Evolutionary conservation across 2,888 invertebrate species (phyloP).

Genomic region (Caenorhabditis macrosperma): DNA sequence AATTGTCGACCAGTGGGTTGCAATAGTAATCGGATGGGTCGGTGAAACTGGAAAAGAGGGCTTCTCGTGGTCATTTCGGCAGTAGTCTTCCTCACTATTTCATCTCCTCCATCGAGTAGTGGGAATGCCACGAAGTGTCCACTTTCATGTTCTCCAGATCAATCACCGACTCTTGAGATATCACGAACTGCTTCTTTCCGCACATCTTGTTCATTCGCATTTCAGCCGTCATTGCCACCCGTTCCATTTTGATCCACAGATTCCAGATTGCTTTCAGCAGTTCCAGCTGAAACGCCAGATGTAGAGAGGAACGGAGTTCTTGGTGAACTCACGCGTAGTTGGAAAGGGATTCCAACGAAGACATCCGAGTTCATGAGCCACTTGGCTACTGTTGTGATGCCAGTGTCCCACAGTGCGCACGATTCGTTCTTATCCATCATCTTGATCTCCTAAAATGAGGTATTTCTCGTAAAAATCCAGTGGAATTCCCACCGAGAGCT

Average conservation of each 20-base stretch:
- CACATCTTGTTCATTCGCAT: not conserved
- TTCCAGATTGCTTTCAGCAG: constrained; percentile 1
- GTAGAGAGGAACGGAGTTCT: too few species aligned
- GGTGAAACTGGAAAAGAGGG: not conserved
- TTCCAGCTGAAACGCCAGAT: not conserved
- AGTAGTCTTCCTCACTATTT: not conserved
- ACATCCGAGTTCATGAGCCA: constrained; percentile 10
- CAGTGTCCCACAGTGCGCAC: not conserved
- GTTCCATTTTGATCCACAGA: constrained; percentile 4
- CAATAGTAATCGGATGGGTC: not conserved
- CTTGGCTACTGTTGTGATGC: not conserved
- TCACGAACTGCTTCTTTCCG: constrained; percentile 6
- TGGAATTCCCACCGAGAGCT: not conserved
- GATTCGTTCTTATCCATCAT: not conserved
- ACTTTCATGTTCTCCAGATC: not conserved
- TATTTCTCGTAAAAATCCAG: not conserved
- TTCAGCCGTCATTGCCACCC: constrained; percentile 8
- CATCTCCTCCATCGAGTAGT: not conserved
- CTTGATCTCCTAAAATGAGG: not conserved
- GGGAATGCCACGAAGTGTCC: not conserved
- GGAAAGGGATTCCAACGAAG: not conserved
- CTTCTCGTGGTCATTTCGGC: not conserved
- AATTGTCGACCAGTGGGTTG: not conserved
- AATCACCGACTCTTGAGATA: not conserved
- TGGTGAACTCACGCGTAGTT: not conserved